Evolutionary conservation across 1,140 invertebrate species (phyloP).

Genomic region (Branchinecta lynchi): DNA sequence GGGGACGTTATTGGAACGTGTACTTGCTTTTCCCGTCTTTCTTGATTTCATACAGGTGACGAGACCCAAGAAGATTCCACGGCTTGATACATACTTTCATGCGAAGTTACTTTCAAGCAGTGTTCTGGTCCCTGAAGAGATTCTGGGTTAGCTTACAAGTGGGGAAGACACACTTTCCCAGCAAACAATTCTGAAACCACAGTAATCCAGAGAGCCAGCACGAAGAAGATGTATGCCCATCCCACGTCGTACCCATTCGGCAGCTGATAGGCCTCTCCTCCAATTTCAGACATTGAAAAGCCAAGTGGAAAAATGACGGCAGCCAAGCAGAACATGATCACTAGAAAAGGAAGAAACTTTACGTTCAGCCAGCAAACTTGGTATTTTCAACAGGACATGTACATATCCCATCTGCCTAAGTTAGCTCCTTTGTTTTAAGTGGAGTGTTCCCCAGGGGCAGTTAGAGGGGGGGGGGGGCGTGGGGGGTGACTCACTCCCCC

Average conservation of each 20-base stretch:
- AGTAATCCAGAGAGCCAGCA: conserved; percentile 84
- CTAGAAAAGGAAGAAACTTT: conserved; percentile 39
- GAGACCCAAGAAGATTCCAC: no score
- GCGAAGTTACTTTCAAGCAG: no score
- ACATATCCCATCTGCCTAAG: neutral
- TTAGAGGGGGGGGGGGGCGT: no score
- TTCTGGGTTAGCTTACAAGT: conserved; percentile 47
- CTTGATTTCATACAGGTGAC: no score
- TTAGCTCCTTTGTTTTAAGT: neutral
- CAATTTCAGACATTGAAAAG: conserved; percentile 86
- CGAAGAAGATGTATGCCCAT: conserved; percentile 88
- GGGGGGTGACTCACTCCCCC: no score
- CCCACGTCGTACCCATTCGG: conserved; percentile 81
- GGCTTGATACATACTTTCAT: no score
- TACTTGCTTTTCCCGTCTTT: no score
- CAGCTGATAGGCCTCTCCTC: conserved; percentile 83
- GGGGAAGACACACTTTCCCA: conserved; percentile 90
- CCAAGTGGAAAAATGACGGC: conserved; percentile 92
- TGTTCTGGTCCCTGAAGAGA: no score
- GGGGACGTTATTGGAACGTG: no score
- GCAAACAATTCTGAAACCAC: conserved; percentile 91
- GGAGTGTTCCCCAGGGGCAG: no score
- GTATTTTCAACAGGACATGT: conserved; percentile 14
- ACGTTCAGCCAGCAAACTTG: neutral
- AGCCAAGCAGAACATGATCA: conserved; percentile 87